Percentiles rank a stretch among this genome's conserved stretches.
Evolutionary conservation across 2,888 invertebrate species (phyloP).

Genomic region (Anodontia alba): DNA sequence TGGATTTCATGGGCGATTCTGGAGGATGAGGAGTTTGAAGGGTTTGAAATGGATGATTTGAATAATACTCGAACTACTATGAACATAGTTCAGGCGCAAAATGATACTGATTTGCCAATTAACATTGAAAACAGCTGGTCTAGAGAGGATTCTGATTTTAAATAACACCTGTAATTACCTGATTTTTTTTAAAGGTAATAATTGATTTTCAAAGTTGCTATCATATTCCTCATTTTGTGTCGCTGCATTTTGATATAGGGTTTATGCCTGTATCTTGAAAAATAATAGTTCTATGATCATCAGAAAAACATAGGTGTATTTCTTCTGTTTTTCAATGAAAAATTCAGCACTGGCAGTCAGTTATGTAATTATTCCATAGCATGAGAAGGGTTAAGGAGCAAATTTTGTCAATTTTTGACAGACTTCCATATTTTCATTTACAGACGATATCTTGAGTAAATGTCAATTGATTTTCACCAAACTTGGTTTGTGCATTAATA

Average conservation of each 20-base stretch:
- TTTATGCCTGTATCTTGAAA: background rate
- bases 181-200: background rate
- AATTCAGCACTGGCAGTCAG: constrained; percentile 9
- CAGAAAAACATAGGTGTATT: constrained; percentile 3
- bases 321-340: constrained; percentile 8
- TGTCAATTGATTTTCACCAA: too few relatives aligned
- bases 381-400: background rate
- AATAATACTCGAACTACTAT: background rate
- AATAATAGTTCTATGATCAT: background rate
- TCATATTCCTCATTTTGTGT: background rate
- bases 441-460: too few relatives aligned
- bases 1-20: background rate
- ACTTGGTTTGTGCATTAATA: too few relatives aligned
- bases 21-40: background rate
- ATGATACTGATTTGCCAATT: background rate
- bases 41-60: background rate
- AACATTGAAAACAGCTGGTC: background rate
- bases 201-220: background rate
- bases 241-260: background rate
- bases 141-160: background rate
- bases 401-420: too few relatives aligned
- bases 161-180: background rate
- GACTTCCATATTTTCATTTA: too few relatives aligned
- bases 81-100: constrained; percentile 5
- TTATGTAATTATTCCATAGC: background rate